Base-by-base conservation (phyloP, 2,888 invertebrate genomes). In the Trissolcus brochymenae region DNA sequence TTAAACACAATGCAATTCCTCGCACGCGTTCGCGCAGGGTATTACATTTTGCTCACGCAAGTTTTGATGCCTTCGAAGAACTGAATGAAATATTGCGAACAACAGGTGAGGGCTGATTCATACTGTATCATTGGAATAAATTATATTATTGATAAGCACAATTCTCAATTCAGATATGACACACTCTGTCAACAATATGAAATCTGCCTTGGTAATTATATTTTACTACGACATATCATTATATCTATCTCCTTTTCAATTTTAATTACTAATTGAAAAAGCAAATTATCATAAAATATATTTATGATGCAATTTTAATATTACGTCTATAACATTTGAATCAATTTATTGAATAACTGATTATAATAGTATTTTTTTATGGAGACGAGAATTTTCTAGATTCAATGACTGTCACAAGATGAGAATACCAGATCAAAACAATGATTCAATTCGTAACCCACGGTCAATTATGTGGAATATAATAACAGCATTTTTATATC, bases 41-140 rank as follows among this genome's bases (percentile, higher is more conserved):
- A 70, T 76, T 70, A 64, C 19, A 70, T 70, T 76, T 76, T 56
- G 43, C 64, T 68, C 75, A 76, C 75, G 75, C 75, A 76, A 76
- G 64, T 70, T 76, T 70, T 65, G 55, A 76, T 70, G 70, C 62
- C 70, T 76, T 76, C 75, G 60, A 41, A 46, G 75, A 76, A 76
- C 60, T 56, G 64, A 70, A 70, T 67, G 70, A 75, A 70, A 53
- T 64, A 56, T 46, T 50, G 54, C 53, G 35, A 54, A 62, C 46
- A 16, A 16, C 51, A 51, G 53, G 49, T 41, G 54, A 68, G 43
- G 65, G 50, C 55, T 59, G 65, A 19, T 46, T 70, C 59, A 59
- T 65, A 54, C 17, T 17, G 41, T 25, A 60, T 55, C 55, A 70
- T 59, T 59, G 60, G 53, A 65, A 56, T 56, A 76, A 40, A 57